These are phyloP conservation scores for Harpalus rufipes DNA, from an alignment of 2,888 invertebrate genomes.

Conservation along the genomic window DNA sequence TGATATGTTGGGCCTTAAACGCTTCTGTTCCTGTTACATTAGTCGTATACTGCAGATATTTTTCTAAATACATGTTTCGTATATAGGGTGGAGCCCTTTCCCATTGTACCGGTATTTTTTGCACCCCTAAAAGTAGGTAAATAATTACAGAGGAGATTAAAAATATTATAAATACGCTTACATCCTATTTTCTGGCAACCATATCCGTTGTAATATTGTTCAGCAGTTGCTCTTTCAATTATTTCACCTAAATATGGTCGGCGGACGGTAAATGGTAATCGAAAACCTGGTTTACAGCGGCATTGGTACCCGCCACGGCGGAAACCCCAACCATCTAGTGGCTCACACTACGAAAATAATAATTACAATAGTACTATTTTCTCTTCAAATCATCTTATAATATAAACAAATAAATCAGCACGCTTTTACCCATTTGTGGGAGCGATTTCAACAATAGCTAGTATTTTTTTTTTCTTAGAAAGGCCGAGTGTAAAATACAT, in stretches of 20 bases:
- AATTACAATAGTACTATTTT: background rate
- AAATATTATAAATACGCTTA: constrained; percentile 78
- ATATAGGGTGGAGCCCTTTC: constrained; percentile 85
- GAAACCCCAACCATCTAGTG: constrained; percentile 97
- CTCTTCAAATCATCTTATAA: no score
- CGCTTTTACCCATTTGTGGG: no score
- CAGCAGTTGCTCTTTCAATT: constrained; percentile 93
- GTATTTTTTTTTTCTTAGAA: no score
- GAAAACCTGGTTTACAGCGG: constrained; percentile 92
- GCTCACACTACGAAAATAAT: constrained; percentile 88
- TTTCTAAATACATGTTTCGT: constrained; percentile 86
- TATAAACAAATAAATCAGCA: no score
- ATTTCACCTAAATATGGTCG: constrained; percentile 96
- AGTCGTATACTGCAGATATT: constrained; percentile 87
- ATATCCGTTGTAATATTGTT: constrained; percentile 95
- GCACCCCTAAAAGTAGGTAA: constrained; percentile 83
- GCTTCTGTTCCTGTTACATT: constrained; percentile 83
- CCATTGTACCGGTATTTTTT: constrained; percentile 91
- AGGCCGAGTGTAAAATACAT: no score
- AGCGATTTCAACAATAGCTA: no score
- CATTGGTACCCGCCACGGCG: constrained; percentile 97
- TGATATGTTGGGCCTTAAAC: constrained; percentile 83
- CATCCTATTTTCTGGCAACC: constrained; percentile 95
- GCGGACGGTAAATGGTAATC: constrained; percentile 91
- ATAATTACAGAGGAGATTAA: constrained; percentile 58